Evolutionary conservation across 1,140 invertebrate genomes (phyloP).

Genomic region (Platorchestia sp.): DNA sequence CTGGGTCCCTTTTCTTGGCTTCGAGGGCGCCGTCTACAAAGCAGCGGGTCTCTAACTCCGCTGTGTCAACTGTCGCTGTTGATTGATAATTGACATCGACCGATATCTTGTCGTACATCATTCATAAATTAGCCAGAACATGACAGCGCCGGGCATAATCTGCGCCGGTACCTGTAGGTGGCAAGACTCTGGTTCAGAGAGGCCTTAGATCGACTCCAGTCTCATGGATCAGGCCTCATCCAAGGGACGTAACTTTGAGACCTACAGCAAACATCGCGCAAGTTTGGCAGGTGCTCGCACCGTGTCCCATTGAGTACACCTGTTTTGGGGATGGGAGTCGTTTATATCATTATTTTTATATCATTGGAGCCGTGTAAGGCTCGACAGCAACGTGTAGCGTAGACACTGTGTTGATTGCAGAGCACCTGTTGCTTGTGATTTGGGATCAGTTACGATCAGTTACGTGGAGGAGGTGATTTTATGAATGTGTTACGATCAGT

Average conservation of each 20-base stretch:
- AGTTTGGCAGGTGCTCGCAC: constrained; percentile 14
- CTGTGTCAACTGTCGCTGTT: constrained; percentile 47
- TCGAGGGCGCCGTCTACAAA: constrained; percentile 14
- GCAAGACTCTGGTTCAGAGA: background rate
- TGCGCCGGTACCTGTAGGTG: constrained; percentile 25
- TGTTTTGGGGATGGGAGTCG: constrained; percentile 18
- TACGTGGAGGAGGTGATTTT: background rate
- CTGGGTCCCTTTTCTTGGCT: background rate
- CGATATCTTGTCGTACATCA: constrained; percentile 54
- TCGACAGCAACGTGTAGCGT: background rate
- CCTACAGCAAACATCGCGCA: constrained; percentile 27
- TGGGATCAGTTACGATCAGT: background rate
- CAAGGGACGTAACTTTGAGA: background rate
- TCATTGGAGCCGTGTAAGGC: constrained; percentile 39
- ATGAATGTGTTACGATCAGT: background rate
- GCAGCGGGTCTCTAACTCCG: background rate
- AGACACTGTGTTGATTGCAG: constrained; percentile 45
- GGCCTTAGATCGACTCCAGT: background rate
- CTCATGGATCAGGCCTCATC: constrained; percentile 19
- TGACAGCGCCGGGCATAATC: constrained; percentile 49
- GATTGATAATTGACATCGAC: constrained; percentile 53
- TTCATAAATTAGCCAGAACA: constrained; percentile 54
- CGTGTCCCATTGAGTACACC: constrained; percentile 36
- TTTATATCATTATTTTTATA: constrained; percentile 55
- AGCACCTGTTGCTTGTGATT: background rate